Conservation (phyloP, 2,113 vertebrate species). For the Rhadina sibilatrix region DNA sequence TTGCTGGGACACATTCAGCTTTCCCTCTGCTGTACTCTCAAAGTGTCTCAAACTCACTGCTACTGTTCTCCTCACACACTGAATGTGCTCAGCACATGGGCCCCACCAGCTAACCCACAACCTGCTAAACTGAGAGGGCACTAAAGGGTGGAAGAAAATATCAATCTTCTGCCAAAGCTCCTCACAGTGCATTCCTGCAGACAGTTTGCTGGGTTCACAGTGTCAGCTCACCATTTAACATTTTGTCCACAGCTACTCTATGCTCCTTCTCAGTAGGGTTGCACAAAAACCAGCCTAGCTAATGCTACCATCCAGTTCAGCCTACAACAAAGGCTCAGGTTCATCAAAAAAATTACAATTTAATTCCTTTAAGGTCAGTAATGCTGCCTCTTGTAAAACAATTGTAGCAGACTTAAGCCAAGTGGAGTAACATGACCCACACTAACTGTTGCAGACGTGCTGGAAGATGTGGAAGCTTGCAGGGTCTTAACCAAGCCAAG, state of each 20-base stretch:
- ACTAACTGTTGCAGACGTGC: background rate
- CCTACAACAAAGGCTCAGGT: background rate
- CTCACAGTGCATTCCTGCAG: background rate
- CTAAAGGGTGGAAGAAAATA: background rate
- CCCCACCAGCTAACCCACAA: background rate
- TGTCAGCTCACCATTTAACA: background rate
- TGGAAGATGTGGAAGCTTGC: rapidly evolving
- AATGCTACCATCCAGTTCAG: background rate
- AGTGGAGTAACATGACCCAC: rapidly evolving
- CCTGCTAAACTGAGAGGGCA: background rate
- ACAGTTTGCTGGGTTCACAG: background rate
- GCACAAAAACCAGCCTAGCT: background rate
- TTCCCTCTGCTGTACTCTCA: background rate
- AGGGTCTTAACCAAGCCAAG: background rate
- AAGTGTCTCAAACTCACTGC: background rate
- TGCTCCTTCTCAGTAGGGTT: rapidly evolving
- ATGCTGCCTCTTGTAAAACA: background rate
- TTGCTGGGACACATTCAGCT: background rate
- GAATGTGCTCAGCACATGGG: rapidly evolving
- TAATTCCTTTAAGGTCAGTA: background rate
- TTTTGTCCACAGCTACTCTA: background rate
- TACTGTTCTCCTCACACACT: background rate
- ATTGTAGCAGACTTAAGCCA: background rate
- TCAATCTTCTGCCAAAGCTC: background rate
- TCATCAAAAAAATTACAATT: background rate